Evolutionary conservation across 2,797 vertebrate species (phyloP).

Genomic region (Syngnathus acus): DNA sequence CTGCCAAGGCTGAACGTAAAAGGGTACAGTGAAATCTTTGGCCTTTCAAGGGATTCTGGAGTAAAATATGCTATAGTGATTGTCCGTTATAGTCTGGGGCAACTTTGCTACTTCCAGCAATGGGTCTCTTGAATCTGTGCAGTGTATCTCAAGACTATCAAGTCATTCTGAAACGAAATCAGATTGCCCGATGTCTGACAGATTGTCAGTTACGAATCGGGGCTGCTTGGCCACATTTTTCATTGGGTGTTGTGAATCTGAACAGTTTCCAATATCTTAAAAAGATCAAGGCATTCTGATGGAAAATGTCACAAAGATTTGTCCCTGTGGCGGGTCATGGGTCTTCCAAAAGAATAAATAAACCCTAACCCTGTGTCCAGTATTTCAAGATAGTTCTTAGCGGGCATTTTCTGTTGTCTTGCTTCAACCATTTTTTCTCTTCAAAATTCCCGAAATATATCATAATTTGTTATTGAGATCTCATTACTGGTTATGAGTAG

Average conservation of each 20-base stretch:
- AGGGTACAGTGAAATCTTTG: neutral
- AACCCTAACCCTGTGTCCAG: no score
- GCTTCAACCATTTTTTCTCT: no score
- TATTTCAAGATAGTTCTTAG: no score
- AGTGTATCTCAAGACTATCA: neutral
- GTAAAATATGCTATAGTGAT: neutral
- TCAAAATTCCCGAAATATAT: no score
- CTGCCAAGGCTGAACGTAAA: neutral
- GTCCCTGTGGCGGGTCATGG: neutral
- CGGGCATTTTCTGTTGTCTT: no score
- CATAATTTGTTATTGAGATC: no score
- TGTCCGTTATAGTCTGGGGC: neutral
- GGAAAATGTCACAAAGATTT: neutral
- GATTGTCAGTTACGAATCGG: neutral
- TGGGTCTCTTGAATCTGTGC: neutral
- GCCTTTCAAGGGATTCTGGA: neutral
- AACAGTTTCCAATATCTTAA: neutral
- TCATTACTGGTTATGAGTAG: no score
- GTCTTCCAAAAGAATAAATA: neutral
- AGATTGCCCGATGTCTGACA: neutral
- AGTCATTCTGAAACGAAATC: neutral
- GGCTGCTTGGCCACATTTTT: neutral
- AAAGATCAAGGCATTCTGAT: neutral
- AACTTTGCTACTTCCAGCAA: neutral
- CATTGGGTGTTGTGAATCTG: neutral